Base-by-base conservation (phyloP, 2,113 vertebrate genomes). In the Leptobrachium leishanense region DNA sequence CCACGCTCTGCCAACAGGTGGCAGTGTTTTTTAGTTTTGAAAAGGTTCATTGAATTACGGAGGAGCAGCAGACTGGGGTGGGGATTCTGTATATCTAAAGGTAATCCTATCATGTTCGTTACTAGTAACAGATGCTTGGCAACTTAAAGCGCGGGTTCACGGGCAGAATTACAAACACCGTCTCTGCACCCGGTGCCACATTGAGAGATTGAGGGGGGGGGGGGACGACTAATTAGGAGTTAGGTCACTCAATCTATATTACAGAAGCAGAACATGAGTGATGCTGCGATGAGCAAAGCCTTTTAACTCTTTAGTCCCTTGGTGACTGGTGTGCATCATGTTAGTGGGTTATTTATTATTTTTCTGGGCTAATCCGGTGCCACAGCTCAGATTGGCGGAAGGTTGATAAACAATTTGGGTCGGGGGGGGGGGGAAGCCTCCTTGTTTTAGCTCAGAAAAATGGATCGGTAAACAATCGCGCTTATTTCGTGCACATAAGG, bases 11-110 rank as follows among this genome's bases (percentile, higher is more conserved):
- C 77, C 84, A 74, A 77, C 68, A 85, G 84, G 57, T 82, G 84
- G 84, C 84, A 82, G 64, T 74, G 20, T 85, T 55, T 73, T 73
- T 72, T 76, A 53, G 2, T 68, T 66, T 73, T 41, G 73, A 76
- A 82, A 81, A 67, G 68, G 59, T 85, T 80, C 40, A 57, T 80
- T 79, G 63, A 73, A 73, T 79, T 79, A 79, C 59, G 40, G 12
- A 50, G 65, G 44, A 72, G 43, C 43, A 71, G 59, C 54, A 63
- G 67, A 42, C 15, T 65, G 54, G 78, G 75, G 69, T 44, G 46
- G 76, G 44, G 57, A 43, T 77, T 46, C 70, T 79, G 69, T 72
- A 68, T 82, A 73, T 77, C 63, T 77, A 53, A 77, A 77, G 74
- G 53, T 39, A 78, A 76, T 83, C 80, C 62, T 77, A 63, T 53